Evolutionary conservation across 23 tunicate species (phyloP), one percentile per base, ranked within the genome.

Genomic region (Trididemnum clinides): DNA sequence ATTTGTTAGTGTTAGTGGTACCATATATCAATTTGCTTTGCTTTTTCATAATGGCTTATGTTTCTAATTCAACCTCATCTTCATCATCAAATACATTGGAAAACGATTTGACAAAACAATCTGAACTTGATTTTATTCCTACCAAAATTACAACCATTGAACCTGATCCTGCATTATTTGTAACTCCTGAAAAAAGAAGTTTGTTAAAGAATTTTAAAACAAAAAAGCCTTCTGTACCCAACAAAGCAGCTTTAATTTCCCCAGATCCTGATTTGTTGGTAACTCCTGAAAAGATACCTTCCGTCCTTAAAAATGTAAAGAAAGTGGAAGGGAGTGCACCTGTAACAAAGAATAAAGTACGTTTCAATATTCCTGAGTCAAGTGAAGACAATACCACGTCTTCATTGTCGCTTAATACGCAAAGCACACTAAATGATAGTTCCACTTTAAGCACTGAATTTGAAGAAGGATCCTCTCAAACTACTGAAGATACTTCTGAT

Each of bases 351-450:
- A 79, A 64, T 34, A 78, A 80, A 44, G 97, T 92, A 20, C 64
- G 97, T 25, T 92, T 92, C 50, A 70, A 92, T 83, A 58, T 92
- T 35, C 97, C 97, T 15, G 90, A 86, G 4, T 80, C 86, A 0
- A 63, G 78, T 23, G 77, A 63, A 28, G 83, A 82, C 30, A 59
- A 71, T 33, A 32, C 39, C 10, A 31, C 83, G 51, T 18, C 2
- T 1, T 18, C 82, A 38, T 50, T 54, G 29, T 59, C 50, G 12
- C 73, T 80, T 12, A 57, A 39, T 2, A 39, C 57, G 2, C 77
- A 70, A 33, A 74, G 26, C 27, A 27, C 57, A 7, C 38, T 5
- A 12, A 74, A 35, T 74, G 80, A 74, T 20, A 50, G 82, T 35
- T 86, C 84, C 12, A 10, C 82, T 1, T 35, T 58, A 26, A 73